Base-by-base conservation (phyloP, 1,140 invertebrate species). In the Bombus soroeensis region DNA sequence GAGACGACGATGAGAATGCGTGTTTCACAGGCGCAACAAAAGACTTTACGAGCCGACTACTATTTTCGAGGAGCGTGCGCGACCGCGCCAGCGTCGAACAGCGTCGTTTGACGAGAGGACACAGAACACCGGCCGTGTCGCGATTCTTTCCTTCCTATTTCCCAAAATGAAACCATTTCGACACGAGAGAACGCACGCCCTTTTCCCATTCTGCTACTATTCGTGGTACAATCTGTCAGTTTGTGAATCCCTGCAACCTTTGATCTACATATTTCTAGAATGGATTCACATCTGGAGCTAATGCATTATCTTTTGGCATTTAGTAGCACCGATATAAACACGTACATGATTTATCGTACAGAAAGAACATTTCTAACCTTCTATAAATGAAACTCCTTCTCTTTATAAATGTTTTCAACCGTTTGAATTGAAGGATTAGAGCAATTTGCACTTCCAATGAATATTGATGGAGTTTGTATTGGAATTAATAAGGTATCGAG, bases 11-110 rank as follows among this genome's bases (percentile, higher is more conserved):
- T 76, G 76, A 85, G 83, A 85, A 87, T 84, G 74, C 53, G 43
- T 39, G 73, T 47, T 73, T 88, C 84, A 81, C 82, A 68, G 64
- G 53, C 25, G 62, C 80, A 83, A 88, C 78, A 83, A 81, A 89
- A 86, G 66, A 81, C 83, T 89, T 89, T 88, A 89, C 79, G 87
- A 89, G 77, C 37, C 41, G 53, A 70, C 74, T 75, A 83, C 80
- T 89, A 89, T 89, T 89, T 89, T 89, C 76, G 87, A 73, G 80
- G 43, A 77, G 64, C 39, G 77, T 70, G 82, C 88, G 68, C 86
- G 68, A 79, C 66, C 47, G 79, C 70, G 15, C 77, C n/a, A 39
- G 43, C n/a, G 25, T 37, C 32, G 64, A 82, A 82, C 59, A 74
- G n/a, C 75, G 70, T 53, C 34, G 62, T 41, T 89, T 89, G 80